Base-by-base conservation (phyloP, 2,797 vertebrate genomes). In the Coregonus suidteri region DNA sequence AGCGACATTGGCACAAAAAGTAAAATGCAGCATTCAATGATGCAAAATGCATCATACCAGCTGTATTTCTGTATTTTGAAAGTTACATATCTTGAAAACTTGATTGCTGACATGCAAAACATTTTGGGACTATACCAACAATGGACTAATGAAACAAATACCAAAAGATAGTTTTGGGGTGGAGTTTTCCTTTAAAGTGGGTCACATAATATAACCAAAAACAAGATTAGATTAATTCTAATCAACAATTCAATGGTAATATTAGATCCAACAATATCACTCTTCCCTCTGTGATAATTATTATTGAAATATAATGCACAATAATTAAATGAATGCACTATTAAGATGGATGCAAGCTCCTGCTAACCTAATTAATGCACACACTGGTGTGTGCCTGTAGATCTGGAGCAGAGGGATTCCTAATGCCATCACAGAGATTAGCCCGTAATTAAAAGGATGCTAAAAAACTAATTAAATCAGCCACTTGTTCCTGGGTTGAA, bases 371-470 rank as follows among this genome's bases (percentile, higher is more conserved):
- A 90, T 92, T 89, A 91, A 84, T 79, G 77, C 81, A 73, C 14
- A 13, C 81, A 30, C 77, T 75, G 18, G 4, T 3, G 71, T 71
- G 41, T 41, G 62, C 41, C 30, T 88, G 84, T 80, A 84, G 84
- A 82, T 84, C 80, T 67, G 51, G 76, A 80, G 81, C 75, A 74
- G 84, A 77, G 82, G 83, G 85, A 88, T 77, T 84, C 82, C 80
- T 85, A 78, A 76, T 88, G 88, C 85, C 85, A 84, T 88, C 82
- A 65, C 77, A 79, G 84, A 81, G 84, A 91, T 92, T 90, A 90
- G 81, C 78, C 25, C 2, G 79, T 91, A 92, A 92, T 93, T 93
- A 91, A 91, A 92, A 88, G 86, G 87, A 86, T 77, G 82, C 84
- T 84, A 84, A 90, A 47, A 91, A 90, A 84, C 82, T 52, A 90